Base-by-base conservation (phyloP, 2,113 vertebrate species). In the Tenrec ecaudatus region DNA sequence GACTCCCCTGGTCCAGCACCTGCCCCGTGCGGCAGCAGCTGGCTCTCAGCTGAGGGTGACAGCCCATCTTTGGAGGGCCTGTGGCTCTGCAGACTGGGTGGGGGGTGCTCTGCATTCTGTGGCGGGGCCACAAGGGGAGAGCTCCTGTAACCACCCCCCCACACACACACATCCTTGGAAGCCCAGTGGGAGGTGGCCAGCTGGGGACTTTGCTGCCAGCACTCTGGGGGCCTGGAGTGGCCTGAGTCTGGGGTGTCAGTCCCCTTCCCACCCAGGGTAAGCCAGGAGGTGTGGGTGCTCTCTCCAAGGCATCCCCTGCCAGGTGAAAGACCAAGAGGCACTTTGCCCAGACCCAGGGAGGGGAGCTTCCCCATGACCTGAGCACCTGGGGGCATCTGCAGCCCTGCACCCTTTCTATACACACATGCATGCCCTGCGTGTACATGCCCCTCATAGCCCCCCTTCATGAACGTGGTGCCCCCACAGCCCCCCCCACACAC, bases 371-470 rank as follows among this genome's bases (percentile, higher is more conserved):
- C 47, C 47, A n/a, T n/a, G n/a, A n/a, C n/a, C n/a, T 53, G 47
- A 53, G 47, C 47, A 53, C 47, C 47, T 53, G 47, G 47, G 9
- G 47, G 47, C 11, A 2, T 14, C 47, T 53, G 47, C 47, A 7
- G 47, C 6, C 9, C 47, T 10, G 47, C 47, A 53, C 47, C 47
- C 47, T 53, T 53, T 53, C 47, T 10, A 53, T 10, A 53, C 29
- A 10, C 14, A 43, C n/a, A 7, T 40, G 40, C 40, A 40, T 7
- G 40, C 40, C 40, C 40, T 40, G 0, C 1, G 0, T 8, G 60
- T 38, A 10, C 36, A 7, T 25, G 64, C 64, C 23, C 20, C 60
- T 22, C 60, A 23, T 25, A 23, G 6, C 19, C 23, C 60, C 23
- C 14, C 58, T 20, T 60, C 20, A 20, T 60, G 40, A 7, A 40